Evolutionary conservation across 2,888 invertebrate species (phyloP).

Genomic region (Cephus spinipes): DNA sequence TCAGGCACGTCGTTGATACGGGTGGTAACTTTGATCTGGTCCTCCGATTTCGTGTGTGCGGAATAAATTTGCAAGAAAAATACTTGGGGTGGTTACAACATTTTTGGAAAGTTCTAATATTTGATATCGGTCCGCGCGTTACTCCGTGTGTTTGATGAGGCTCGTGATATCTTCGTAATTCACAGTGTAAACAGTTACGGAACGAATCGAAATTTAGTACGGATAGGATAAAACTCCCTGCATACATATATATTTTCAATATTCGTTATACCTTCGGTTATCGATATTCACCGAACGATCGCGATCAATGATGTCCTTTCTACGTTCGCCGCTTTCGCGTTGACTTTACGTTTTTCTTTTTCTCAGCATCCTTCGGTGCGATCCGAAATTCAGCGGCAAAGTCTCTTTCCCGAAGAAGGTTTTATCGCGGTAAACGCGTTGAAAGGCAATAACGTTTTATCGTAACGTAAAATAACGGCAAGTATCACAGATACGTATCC

Average conservation of each 20-base stretch:
- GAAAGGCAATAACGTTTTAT: background rate
- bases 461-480: background rate
- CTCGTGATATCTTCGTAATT: background rate
- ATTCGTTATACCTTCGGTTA: background rate
- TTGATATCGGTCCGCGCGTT: background rate
- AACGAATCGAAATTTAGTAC: background rate
- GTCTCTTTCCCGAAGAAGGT: background rate
- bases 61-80: background rate
- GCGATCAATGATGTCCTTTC: background rate
- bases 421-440: background rate
- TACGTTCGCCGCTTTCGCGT: background rate
- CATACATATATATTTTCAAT: background rate
- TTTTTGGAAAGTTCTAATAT: background rate
- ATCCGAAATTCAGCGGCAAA: background rate
- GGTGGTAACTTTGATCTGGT: background rate
- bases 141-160: background rate
- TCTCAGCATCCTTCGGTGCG: background rate
- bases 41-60: too few relatives aligned
- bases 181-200: background rate
- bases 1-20: background rate
- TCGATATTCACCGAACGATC: background rate
- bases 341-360: background rate
- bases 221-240: background rate
- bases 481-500: background rate
- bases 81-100: background rate